Conservation (phyloP, 2,888 invertebrate genomes). For the Busseola fusca region DNA sequence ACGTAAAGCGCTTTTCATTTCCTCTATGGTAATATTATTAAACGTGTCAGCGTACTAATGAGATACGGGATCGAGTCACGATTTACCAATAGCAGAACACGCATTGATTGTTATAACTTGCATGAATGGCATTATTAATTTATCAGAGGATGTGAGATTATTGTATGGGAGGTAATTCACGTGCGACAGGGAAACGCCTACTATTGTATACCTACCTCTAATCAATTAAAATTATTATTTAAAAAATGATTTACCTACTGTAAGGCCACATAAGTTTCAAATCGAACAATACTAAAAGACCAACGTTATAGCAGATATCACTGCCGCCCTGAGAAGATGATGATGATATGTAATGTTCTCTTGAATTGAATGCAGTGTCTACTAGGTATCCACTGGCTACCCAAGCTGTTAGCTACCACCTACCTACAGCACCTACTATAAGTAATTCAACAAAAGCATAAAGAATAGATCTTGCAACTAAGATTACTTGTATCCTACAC, state of each 20-base stretch:
- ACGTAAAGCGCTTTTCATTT: constrained; percentile 75
- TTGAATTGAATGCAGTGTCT: neutral
- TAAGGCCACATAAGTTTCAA: neutral
- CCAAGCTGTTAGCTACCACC: constrained; percentile 10
- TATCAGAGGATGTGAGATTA: constrained; percentile 52
- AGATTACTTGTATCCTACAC: constrained; percentile 42
- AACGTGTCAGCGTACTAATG: constrained; percentile 83
- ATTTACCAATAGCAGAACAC: constrained; percentile 66
- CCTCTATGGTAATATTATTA: constrained; percentile 80
- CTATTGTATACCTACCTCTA: constrained; percentile 13
- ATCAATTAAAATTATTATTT: constrained; percentile 5
- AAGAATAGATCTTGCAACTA: constrained; percentile 38
- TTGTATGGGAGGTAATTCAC: constrained; percentile 42
- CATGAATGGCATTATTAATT: constrained; percentile 63
- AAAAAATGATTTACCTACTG: constrained; percentile 4
- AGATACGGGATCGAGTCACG: constrained; percentile 75
- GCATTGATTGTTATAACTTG: constrained; percentile 52
- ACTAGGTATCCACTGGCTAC: neutral
- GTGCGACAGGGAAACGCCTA: constrained; percentile 31
- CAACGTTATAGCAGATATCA: neutral
- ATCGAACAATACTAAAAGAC: neutral
- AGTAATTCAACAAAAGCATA: constrained; percentile 37
- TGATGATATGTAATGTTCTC: neutral
- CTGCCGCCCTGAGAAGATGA: neutral
- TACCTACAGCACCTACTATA: neutral